These are phyloP conservation scores for Nymphalis io DNA, from an alignment of 1,140 invertebrate species.

Conservation along the genomic window DNA sequence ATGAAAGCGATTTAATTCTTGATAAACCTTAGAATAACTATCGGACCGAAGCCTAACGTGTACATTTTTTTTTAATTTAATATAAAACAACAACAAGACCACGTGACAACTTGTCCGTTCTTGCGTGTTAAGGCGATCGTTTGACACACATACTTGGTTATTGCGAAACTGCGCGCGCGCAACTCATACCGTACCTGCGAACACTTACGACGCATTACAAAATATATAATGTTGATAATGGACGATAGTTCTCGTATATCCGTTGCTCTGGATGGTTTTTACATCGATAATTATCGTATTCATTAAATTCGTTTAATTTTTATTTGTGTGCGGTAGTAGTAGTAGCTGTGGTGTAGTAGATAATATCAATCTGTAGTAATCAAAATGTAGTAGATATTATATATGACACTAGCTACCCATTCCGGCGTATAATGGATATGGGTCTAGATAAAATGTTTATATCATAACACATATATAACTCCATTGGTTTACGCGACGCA, in stretches of 20 bases:
- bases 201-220: conserved; percentile 25
- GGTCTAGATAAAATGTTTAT: no score
- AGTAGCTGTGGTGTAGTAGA: no score
- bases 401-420: no score
- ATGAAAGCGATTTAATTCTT: no score
- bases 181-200: conserved; percentile 38
- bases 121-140: conserved; percentile 48
- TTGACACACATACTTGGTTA: conserved; percentile 56
- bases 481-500: no score
- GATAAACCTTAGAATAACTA: neutral
- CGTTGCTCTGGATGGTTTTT: neutral
- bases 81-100: conserved; percentile 20
- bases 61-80: neutral
- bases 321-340: no score
- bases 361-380: no score
- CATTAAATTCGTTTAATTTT: neutral
- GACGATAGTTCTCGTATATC: neutral
- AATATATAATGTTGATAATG: conserved; percentile 4
- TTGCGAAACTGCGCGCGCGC: conserved; percentile 47
- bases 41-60: neutral
- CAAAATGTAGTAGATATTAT: no score
- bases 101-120: conserved; percentile 31
- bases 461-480: no score
- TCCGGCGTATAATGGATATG: no score
- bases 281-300: neutral